Conservation (phyloP, 2,113 vertebrate genomes). For the Nycticorax nycticorax region DNA sequence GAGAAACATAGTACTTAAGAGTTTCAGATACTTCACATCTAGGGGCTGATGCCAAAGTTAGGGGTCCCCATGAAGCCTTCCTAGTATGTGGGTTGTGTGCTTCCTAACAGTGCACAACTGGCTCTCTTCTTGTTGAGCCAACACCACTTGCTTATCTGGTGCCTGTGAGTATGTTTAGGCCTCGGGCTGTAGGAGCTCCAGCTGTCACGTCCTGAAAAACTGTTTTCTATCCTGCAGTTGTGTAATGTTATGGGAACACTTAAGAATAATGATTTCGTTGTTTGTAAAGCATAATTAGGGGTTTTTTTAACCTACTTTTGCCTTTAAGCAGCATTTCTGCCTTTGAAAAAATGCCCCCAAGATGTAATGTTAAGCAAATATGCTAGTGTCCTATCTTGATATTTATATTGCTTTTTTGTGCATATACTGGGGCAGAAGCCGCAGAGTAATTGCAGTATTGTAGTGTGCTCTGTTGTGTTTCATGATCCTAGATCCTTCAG, state of each 20-base stretch:
- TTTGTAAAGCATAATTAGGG: neutral
- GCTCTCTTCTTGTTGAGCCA: neutral
- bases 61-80: neutral
- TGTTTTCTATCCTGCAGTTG: neutral
- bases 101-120: fast-evolving
- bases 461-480: neutral
- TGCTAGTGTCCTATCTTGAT: neutral
- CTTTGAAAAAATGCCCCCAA: neutral
- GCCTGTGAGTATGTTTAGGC: neutral
- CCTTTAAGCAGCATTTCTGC: neutral
- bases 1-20: neutral
- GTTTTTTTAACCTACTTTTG: neutral
- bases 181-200: neutral
- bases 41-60: neutral
- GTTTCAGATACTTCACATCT: neutral
- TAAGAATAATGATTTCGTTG: neutral
- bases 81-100: fast-evolving
- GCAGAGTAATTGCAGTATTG: neutral
- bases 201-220: neutral
- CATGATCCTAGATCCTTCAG: neutral
- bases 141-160: fast-evolving
- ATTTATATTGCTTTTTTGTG: neutral
- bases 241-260: neutral
- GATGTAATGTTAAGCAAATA: neutral
- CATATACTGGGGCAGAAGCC: neutral